phyloP scores from a whole-genome alignment of 1,140 invertebrate species.

The Nilaparvata lugens region DNA sequence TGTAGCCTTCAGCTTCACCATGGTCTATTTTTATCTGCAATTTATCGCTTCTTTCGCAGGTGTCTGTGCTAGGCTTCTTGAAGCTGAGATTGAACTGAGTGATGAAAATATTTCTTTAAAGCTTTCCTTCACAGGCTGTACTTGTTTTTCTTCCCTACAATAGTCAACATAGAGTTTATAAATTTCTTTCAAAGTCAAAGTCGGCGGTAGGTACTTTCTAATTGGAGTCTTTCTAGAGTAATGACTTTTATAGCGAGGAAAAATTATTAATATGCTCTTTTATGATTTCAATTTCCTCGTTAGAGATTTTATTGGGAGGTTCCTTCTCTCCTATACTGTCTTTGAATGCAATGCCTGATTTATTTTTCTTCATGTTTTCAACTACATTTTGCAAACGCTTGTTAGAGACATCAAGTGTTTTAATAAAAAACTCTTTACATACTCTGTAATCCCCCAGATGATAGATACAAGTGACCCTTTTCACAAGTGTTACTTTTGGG shows the following conservation, averaged over 20 bases:
- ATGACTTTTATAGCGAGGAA: constrained; percentile 13
- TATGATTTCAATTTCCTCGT: constrained; percentile 1
- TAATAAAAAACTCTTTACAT: neutral
- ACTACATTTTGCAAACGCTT: neutral
- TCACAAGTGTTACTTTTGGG: too few species aligned
- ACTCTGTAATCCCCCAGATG: neutral
- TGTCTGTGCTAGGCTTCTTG: neutral
- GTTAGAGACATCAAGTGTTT: neutral
- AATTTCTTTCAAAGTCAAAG: constrained; percentile 8
- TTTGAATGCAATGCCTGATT: neutral
- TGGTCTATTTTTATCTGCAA: neutral
- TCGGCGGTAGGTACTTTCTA: constrained; percentile 2
- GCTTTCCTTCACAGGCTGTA: neutral
- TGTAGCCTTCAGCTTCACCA: neutral
- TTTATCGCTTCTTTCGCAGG: neutral
- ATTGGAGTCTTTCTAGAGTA: constrained; percentile 12
- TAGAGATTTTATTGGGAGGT: constrained; percentile 14
- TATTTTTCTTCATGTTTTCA: neutral
- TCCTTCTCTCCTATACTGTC: neutral
- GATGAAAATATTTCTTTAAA: neutral
- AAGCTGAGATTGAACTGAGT: neutral
- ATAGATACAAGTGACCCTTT: too few species aligned
- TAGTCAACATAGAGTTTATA: constrained; percentile 2
- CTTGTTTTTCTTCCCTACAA: constrained; percentile 1
- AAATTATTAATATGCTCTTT: constrained; percentile 12